phyloP scores from a whole-genome alignment of 1,140 invertebrate species.

The Gonioctena quinquepunctata region DNA sequence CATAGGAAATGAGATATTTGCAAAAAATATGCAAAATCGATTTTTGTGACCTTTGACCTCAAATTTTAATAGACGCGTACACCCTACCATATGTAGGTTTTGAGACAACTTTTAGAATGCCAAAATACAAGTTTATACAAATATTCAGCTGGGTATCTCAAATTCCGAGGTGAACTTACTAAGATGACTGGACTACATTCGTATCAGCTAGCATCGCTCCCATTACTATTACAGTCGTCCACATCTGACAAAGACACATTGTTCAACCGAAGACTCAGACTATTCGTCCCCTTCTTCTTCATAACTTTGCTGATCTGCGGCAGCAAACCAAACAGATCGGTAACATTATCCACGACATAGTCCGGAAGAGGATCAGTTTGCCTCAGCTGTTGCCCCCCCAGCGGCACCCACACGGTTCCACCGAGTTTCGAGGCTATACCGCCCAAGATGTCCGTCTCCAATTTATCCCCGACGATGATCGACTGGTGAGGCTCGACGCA shows the following conservation, averaged over 20 bases:
- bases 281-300: conserved; percentile 15
- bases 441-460: conserved; percentile 84
- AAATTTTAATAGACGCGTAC: no score
- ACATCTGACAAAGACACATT: conserved; percentile 30
- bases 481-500: conserved; percentile 72
- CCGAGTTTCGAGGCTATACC: conserved; percentile 74
- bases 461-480: conserved; percentile 84
- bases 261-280: not conserved
- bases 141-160: no score
- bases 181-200: no score
- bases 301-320: conserved; percentile 31
- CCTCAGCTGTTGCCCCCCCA: conserved; percentile 34
- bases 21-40: no score
- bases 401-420: conserved; percentile 78
- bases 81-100: no score
- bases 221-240: conserved; percentile 49
- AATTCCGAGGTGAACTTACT: no score
- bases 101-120: no score
- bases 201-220: conserved; percentile 47
- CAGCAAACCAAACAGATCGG: conserved; percentile 41
- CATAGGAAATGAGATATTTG: no score
- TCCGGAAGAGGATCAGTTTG: conserved; percentile 37
- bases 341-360: conserved; percentile 45
- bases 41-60: no score
- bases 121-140: no score